Evolutionary conservation across 2,888 invertebrate genomes (phyloP), one percentile per base, ranked within the genome.

Genomic region (Horisme vitalbata): DNA sequence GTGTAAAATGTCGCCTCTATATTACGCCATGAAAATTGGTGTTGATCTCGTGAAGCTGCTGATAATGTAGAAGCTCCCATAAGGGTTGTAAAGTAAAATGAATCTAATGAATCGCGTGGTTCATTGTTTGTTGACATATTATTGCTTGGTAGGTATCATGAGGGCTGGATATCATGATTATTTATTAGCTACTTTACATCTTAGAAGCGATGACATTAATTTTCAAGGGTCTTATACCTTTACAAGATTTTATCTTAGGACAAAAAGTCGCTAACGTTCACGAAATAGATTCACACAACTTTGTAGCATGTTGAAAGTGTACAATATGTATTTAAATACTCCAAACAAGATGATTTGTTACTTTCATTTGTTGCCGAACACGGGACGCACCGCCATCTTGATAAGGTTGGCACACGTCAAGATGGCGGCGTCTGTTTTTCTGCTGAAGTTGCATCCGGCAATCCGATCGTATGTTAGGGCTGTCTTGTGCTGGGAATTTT

Each of bases 401-500:
- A 68, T 72, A 66, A 55, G 39, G 46, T 48, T 50, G 57, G 51
- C 47, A 54, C 50, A 55, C 49, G 66, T 61, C 67, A 65, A 64
- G 59, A 61, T 60, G 58, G 57, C 55, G 51, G 55, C 35, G 45
- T 59, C 52, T 50, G 58, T 58, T 59, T 63, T 68, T 57, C 54
- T 58, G 59, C 65, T 63, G 66, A 64, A 48, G 55, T 51, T 46
- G 60, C 62, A 62, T 63, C 64, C 63, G 63, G 48, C 49, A 52
- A 39, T 53, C 33, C 39, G 20, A 12, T 41, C 28, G 38, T 48
- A 43, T 30, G 33, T 48, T 39, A 30, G 15, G 23, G 23, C 33
- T 33, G 45, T 45, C 45, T 37, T 41, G 28, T 7, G 26, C 28
- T 15, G 13, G 20, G 1, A 39, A 39, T 44, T 49, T 44, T 49